These are phyloP conservation scores for Pavo muticus DNA, from an alignment of 2,113 vertebrate genomes.

Conservation along the genomic window DNA sequence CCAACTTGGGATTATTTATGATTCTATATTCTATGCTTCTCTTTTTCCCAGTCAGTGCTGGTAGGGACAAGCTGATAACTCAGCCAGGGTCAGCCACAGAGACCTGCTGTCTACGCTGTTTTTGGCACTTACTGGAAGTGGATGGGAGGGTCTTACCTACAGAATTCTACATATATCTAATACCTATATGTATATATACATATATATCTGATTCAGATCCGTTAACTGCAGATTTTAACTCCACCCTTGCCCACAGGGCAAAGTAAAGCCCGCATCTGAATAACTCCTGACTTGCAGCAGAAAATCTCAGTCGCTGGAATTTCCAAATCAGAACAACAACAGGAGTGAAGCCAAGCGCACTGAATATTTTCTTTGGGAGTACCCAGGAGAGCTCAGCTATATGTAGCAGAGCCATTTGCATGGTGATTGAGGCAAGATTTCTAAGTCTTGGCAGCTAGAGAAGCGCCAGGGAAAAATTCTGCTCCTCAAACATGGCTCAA, in stretches of 20 bases:
- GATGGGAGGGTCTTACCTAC: background rate
- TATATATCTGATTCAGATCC: background rate
- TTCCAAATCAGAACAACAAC: background rate
- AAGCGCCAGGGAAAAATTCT: slow-evolving; percentile 2
- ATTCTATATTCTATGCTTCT: too few species aligned
- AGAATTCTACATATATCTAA: background rate
- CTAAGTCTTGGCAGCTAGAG: background rate
- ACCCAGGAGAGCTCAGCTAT: background rate
- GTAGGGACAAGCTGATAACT: background rate
- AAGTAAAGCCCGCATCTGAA: background rate
- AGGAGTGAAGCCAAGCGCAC: slow-evolving; percentile 19
- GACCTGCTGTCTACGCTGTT: background rate
- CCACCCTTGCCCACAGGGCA: background rate
- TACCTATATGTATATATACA: background rate
- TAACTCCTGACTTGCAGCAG: background rate
- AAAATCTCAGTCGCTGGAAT: slow-evolving; percentile 9
- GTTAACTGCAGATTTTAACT: background rate
- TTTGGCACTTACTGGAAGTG: background rate
- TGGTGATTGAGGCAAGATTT: background rate
- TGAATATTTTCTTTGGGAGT: slow-evolving; percentile 11
- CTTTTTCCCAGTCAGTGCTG: background rate
- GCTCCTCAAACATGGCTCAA: background rate
- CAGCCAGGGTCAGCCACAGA: background rate
- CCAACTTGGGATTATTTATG: too few species aligned
- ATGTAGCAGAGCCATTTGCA: slow-evolving; percentile 8